Percentiles rank a stretch among this genome's conserved stretches.
Conservation (phyloP, 2,113 vertebrate genomes). For the Seriola quinqueradiata region DNA sequence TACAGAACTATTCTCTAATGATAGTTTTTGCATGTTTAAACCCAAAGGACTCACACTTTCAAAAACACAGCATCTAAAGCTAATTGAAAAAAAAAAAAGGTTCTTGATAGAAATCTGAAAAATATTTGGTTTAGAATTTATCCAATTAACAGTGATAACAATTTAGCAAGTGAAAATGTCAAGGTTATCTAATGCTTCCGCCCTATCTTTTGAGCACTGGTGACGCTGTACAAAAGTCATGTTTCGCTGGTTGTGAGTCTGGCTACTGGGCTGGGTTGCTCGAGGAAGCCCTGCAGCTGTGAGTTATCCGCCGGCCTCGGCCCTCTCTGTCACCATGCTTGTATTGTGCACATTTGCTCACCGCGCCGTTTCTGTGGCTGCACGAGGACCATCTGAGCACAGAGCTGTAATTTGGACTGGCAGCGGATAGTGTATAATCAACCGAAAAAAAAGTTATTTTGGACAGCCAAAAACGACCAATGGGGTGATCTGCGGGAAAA, state of each 20-base stretch:
- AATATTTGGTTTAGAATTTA: no score
- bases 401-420: constrained; percentile 87
- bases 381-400: constrained; percentile 59
- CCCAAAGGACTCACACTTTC: not conserved
- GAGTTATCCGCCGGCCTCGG: constrained; percentile 24
- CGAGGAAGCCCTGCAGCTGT: constrained; percentile 58
- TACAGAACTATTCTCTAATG: no score
- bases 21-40: not conserved
- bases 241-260: constrained; percentile 31
- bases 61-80: not conserved
- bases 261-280: constrained; percentile 13
- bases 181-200: not conserved
- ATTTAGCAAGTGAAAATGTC: not conserved
- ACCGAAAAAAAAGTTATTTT: constrained; percentile 82
- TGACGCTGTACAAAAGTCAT: not conserved
- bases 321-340: constrained; percentile 48
- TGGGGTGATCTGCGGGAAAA: constrained; percentile 71
- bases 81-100: no score
- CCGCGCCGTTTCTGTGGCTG: constrained; percentile 63
- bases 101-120: no score
- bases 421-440: constrained; percentile 84
- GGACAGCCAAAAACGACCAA: constrained; percentile 67
- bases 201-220: not conserved
- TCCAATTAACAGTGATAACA: not conserved
- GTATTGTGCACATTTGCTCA: constrained; percentile 59